A percentile compares a stretch with the other conserved stretches of the same genome.
These are phyloP conservation scores for Phainopepla nitens DNA, from an alignment of 2,113 vertebrate species.

Conservation along the genomic window DNA sequence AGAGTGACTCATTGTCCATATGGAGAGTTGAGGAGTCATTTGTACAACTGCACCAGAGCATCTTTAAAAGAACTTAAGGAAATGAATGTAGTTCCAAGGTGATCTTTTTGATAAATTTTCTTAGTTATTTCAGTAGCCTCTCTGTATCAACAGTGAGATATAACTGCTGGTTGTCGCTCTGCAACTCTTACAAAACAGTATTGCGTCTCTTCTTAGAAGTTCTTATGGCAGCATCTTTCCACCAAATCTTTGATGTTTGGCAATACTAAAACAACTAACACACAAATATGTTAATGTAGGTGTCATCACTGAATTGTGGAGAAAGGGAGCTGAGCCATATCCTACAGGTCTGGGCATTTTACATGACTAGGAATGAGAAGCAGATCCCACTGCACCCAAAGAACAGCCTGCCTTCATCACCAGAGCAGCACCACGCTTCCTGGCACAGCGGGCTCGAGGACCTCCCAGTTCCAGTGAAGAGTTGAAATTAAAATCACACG, in stretches of 20 bases:
- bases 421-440: rapidly evolving
- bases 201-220: not conserved
- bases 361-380: not conserved
- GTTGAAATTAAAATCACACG: rapidly evolving
- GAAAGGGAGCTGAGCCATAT: not conserved
- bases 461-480: not conserved
- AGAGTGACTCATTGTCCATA: constrained; percentile 39
- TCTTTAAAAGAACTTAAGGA: not conserved
- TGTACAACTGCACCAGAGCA: not conserved
- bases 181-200: not conserved
- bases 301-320: not conserved
- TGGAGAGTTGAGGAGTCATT: not conserved
- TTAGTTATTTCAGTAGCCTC: not conserved
- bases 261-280: not conserved
- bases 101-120: not conserved
- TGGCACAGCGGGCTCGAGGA: not conserved
- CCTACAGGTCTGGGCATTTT: not conserved
- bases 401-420: not conserved
- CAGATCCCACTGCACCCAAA: not conserved
- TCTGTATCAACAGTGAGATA: not conserved
- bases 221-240: not conserved
- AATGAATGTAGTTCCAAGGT: not conserved
- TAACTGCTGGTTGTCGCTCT: not conserved
- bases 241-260: not conserved
- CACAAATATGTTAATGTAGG: not conserved